Conservation (phyloP, 2,888 invertebrate species). For the Pachymerium ferrugineum region DNA sequence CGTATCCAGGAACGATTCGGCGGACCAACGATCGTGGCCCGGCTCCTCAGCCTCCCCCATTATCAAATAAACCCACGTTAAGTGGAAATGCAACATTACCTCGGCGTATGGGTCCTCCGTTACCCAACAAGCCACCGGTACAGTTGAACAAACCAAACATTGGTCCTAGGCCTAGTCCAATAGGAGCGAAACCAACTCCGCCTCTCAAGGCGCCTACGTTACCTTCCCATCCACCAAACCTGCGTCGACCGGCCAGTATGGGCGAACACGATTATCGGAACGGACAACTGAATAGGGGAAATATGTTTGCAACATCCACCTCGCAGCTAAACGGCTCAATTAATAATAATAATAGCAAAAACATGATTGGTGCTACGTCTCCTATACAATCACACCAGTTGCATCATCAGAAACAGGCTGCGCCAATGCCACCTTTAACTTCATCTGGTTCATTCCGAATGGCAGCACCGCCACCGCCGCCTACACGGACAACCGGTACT, state of each 20-base stretch:
- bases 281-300: constrained; percentile 25
- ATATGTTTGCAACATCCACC: not conserved
- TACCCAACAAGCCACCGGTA: constrained; percentile 48
- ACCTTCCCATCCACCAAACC: constrained; percentile 38
- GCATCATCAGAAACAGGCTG: not conserved
- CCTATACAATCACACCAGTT: not conserved
- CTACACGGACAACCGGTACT: constrained; percentile 39
- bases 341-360: constrained; percentile 28
- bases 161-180: constrained; percentile 42
- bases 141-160: constrained; percentile 43
- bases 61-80: constrained; percentile 57
- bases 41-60: constrained; percentile 72
- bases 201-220: constrained; percentile 37
- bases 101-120: constrained; percentile 40
- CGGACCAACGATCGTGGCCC: constrained; percentile 59
- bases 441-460: constrained; percentile 44
- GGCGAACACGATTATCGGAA: constrained; percentile 39
- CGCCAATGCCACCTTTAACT: constrained; percentile 33
- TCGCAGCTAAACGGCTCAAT: constrained; percentile 29
- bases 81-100: constrained; percentile 31
- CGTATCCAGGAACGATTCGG: constrained; percentile 39
- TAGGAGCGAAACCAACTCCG: constrained; percentile 56
- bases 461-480: constrained; percentile 52
- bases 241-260: constrained; percentile 39
- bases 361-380: not conserved